Evolutionary conservation across 2,797 vertebrate genomes (phyloP), one percentile per base, ranked within the genome.

Genomic region (Molossus alvarezi): DNA sequence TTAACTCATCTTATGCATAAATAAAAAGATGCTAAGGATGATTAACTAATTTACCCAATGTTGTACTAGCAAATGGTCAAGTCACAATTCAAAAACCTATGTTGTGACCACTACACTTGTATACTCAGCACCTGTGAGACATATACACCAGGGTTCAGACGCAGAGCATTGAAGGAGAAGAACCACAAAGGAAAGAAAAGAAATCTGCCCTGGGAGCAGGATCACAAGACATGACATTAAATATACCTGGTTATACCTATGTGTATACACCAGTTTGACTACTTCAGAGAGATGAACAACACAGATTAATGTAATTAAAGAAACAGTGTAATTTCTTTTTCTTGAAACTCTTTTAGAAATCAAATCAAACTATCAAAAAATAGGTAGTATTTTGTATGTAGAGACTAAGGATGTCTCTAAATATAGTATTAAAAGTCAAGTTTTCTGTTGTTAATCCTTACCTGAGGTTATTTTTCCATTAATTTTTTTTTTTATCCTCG

Each of bases 1-100:
- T 55, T 37, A 87, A 87, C 4, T 88, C 23, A 12, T 27, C 65
- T 94, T 87, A 29, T 15, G 69, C 4, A 27, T 15, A 23, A 88
- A 88, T 88, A 84, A 93, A 71, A 37, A 89, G 13, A 57, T 92
- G n/a, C 13, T 87, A 13, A 92, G 21, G 57, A 62, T 84, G 23
- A 87, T 15, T 79, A 67, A 76, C 18, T 88, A 83, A 82, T 67
- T 88, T 4, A 72, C 3, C 18, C 8, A 69, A 91, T 17, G 58
- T 37, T 84, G 25, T 48, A 20, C 17, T 64, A 91, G 23, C 6
- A 57, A 72, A 75, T 10, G 18, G 33, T 41, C 45, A 58, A 87
- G 23, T 75, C 37, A 88, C 11, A 33, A 88, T 62, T 62, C 75
- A 88, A 80, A 93, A 90, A 80, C 1, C 27, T 27, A 15, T 51